Evolutionary conservation across 2,113 vertebrate species (phyloP).

Genomic region (Donacobius atricapilla): DNA sequence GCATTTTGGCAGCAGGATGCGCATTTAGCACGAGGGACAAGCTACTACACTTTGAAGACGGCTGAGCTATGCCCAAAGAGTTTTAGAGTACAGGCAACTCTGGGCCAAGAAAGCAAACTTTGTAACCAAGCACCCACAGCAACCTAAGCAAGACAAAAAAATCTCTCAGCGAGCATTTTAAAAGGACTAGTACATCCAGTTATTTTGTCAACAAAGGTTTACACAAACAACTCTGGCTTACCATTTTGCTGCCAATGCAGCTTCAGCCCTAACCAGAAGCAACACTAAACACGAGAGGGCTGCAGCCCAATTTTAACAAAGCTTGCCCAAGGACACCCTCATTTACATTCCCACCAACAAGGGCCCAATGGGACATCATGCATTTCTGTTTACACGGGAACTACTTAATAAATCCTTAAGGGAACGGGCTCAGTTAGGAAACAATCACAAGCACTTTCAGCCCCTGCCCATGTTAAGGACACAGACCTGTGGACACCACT

Average conservation of each 20-base stretch:
- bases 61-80: background rate
- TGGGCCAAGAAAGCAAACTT: slow-evolving; percentile 3
- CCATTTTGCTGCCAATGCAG: background rate
- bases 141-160: background rate
- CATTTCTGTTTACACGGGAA: background rate
- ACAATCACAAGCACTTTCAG: background rate
- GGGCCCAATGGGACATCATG: fast-evolving
- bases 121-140: background rate
- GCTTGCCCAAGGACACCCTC: background rate
- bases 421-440: background rate
- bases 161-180: background rate
- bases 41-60: background rate
- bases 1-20: background rate
- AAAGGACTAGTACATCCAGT: background rate
- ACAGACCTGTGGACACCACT: background rate
- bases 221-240: background rate
- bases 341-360: background rate
- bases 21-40: background rate
- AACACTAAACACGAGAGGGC: background rate
- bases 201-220: slow-evolving; percentile 22
- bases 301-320: background rate
- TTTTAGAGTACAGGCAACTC: background rate
- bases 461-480: fast-evolving
- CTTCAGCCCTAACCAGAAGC: background rate
- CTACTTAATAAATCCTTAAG: background rate